Conservation (phyloP, 2,888 invertebrate species). For the Phyllotreta striolata region DNA sequence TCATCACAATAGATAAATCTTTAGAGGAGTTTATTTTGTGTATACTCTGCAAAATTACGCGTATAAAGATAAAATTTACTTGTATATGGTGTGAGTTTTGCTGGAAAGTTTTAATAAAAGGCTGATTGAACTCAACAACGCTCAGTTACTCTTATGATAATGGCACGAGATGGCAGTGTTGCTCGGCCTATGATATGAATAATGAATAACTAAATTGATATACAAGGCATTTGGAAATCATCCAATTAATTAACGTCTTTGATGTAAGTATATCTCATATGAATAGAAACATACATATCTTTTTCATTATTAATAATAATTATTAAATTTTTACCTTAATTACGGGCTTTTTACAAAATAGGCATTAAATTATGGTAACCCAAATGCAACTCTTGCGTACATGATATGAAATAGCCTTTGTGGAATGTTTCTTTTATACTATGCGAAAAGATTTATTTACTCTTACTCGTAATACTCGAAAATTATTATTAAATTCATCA, state of each 20-base stretch:
- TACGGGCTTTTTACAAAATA: conserved; percentile 52
- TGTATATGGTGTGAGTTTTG: conserved; percentile 25
- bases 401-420: conserved; percentile 28
- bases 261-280: conserved; percentile 43
- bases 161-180: conserved; percentile 52
- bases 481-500: conserved; percentile 9
- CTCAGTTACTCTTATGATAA: conserved; percentile 47
- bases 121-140: conserved; percentile 46
- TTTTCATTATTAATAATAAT: conserved; percentile 31
- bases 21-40: not conserved
- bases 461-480: not conserved
- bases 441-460: conserved; percentile 10
- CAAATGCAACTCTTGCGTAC: conserved; percentile 35
- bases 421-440: conserved; percentile 27
- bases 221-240: conserved; percentile 58
- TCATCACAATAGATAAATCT: not conserved
- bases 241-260: conserved; percentile 43
- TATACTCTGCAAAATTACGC: not conserved
- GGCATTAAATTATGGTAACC: conserved; percentile 40
- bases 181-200: conserved; percentile 60
- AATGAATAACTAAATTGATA: conserved; percentile 60
- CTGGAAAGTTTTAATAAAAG: conserved; percentile 34
- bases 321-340: conserved; percentile 46
- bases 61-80: not conserved
- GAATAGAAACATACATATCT: conserved; percentile 44